Conservation (phyloP, 2,797 vertebrate species). For the Anabacerthia variegaticeps region DNA sequence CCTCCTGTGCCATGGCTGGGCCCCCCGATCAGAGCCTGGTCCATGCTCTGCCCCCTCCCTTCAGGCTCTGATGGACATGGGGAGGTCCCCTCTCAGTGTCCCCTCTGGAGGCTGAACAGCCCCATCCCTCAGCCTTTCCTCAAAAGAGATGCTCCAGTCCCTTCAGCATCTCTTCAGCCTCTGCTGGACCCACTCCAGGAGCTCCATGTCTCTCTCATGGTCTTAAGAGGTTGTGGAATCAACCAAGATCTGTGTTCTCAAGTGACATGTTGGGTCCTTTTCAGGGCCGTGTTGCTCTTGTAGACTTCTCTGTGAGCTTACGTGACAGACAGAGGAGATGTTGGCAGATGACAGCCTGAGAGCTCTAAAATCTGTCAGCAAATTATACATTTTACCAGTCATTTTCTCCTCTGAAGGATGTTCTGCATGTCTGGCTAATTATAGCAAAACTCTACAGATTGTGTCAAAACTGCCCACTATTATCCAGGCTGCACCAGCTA, state of each 20-base stretch:
- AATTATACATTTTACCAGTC: background rate
- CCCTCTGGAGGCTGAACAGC: background rate
- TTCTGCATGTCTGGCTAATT: conserved; percentile 5
- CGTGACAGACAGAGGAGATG: background rate
- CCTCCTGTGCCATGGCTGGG: background rate
- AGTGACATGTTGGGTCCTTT: background rate
- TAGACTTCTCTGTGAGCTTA: background rate
- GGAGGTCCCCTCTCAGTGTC: background rate
- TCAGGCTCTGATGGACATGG: background rate
- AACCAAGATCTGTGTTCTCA: background rate
- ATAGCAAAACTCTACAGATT: background rate
- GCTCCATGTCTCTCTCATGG: background rate
- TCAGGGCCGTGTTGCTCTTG: background rate
- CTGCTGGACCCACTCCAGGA: accelerated
- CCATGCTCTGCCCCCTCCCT: background rate
- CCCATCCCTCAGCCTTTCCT: background rate
- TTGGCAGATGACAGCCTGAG: background rate
- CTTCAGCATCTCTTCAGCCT: background rate
- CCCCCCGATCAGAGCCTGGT: background rate
- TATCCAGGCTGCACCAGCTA: background rate
- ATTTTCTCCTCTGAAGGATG: background rate
- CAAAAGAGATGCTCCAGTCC: background rate
- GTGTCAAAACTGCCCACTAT: conserved; percentile 28
- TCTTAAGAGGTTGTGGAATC: background rate
- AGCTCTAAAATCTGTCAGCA: background rate